These are phyloP conservation scores for Haliclystus octoradiatus DNA, from an alignment of 30 jellyfish, hydroid and myxozoan species.

Conservation along the genomic window DNA sequence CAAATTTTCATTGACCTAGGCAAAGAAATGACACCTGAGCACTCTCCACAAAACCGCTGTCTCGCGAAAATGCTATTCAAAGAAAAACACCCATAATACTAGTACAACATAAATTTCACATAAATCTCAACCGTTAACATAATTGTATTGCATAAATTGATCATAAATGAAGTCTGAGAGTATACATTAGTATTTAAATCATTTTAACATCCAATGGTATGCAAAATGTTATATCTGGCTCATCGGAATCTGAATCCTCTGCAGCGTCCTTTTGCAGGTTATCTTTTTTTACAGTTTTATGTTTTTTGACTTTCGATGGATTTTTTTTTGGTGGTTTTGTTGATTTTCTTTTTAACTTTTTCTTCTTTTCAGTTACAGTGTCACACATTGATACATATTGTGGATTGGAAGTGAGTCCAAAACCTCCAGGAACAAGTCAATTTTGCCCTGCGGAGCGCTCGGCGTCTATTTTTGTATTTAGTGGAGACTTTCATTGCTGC, in stretches of 20 bases:
- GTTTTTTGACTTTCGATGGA: background rate
- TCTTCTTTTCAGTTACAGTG: constrained; percentile 1
- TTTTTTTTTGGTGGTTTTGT: background rate
- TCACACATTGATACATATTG: background rate
- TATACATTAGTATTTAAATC: background rate
- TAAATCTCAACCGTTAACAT: constrained; percentile 1
- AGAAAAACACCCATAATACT: background rate
- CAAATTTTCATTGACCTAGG: constrained; percentile 1
- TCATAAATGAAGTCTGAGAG: constrained; percentile 1
- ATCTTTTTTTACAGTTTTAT: background rate
- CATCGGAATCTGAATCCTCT: constrained; percentile 1
- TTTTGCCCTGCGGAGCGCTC: constrained; percentile 5
- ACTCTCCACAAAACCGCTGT: constrained; percentile 1
- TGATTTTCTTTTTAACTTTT: background rate
- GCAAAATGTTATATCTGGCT: constrained; percentile 1
- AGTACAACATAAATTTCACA: background rate
- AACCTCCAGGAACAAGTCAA: background rate
- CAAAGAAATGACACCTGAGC: constrained; percentile 3
- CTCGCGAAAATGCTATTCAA: background rate
- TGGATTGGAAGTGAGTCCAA: constrained; percentile 3
- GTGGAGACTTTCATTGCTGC: constrained; percentile 8
- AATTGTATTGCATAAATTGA: background rate
- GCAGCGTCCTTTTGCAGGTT: constrained; percentile 1
- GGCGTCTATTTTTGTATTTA: constrained; percentile 10
- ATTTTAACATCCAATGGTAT: constrained; percentile 1